Evolutionary conservation across 2,113 vertebrate genomes (phyloP).

Genomic region (Podarcis raffonei): DNA sequence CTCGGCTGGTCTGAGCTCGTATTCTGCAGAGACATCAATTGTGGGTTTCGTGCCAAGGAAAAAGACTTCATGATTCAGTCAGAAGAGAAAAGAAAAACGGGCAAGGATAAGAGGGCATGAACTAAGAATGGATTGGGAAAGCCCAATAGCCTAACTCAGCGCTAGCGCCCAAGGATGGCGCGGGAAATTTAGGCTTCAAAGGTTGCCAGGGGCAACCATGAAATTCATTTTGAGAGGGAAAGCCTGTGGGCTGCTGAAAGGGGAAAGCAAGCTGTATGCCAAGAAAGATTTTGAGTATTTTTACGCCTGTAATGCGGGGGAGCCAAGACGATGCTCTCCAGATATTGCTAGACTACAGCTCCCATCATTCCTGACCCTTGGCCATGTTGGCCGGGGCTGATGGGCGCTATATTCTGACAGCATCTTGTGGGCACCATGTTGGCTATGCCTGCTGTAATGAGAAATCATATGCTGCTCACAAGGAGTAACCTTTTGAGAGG

Average conservation of each 20-base stretch:
- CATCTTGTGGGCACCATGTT: too few species aligned
- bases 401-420: too few species aligned
- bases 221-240: constrained; percentile 8
- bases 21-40: constrained; percentile 12
- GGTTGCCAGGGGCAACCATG: constrained; percentile 31
- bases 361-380: too few species aligned
- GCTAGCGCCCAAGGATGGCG: neutral
- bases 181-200: neutral
- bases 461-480: neutral
- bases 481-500: neutral
- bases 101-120: accelerated
- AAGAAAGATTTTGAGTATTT: neutral
- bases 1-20: neutral
- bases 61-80: accelerated
- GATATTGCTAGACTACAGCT: too few species aligned
- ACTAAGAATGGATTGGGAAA: neutral
- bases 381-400: too few species aligned
- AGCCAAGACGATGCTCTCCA: too few species aligned
- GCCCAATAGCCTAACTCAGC: neutral
- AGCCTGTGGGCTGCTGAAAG: neutral
- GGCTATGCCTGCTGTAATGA: neutral
- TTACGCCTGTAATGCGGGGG: too few species aligned
- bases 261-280: neutral
- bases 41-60: neutral
- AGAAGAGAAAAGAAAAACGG: accelerated